Evolutionary conservation across 1,140 invertebrate species (phyloP), one percentile per base, ranked within the genome.

Genomic region (Parapsyche elsis): DNA sequence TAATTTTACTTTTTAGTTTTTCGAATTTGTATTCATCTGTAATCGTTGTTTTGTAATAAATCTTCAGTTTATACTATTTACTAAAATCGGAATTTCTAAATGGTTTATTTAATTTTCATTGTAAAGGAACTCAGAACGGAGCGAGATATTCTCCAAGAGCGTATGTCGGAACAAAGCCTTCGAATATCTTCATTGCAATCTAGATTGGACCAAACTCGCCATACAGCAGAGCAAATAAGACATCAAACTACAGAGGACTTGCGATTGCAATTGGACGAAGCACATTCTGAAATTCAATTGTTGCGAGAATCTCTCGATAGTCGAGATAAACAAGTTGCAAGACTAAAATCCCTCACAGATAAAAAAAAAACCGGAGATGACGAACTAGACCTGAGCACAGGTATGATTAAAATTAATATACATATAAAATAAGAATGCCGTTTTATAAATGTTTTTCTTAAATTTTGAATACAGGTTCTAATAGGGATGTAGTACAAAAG

Each of bases 121-220:
- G 84, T 85, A 16, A 85, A 95, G 94, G 95, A 96, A 86, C 87
- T 95, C 49, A 91, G 93, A 82, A 92, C 92, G 53, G 95, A 96
- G 84, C 92, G 94, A 21, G 94, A 95, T 83, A 92, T 94, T 30
- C 87, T 96, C 61, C 95, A 96, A 85, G 91, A 93, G 81, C 93
- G 93, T 57, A 92, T 94, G 81, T 93, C 94, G 24, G 93, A 96
- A 84, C 94, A 95, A 85, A 90, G 95, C 76, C 91, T 94, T 76
- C 91, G 94, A 84, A 93, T 96, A 76, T 94, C 95, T 57, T 91
- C 92, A 0, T 90, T 96, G 81, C 92, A 94, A 80, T 93, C 93
- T 76, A 91, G 94, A 16, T 87, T 96, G 44, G 94, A 96, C 85
- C 93, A 94, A 83, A 93, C 95, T 83, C 90, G 94, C 7, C 91